Evolutionary conservation across 2,797 vertebrate genomes (phyloP), one percentile per base, ranked within the genome.

Genomic region (Xiphorhynchus erythropygius): DNA sequence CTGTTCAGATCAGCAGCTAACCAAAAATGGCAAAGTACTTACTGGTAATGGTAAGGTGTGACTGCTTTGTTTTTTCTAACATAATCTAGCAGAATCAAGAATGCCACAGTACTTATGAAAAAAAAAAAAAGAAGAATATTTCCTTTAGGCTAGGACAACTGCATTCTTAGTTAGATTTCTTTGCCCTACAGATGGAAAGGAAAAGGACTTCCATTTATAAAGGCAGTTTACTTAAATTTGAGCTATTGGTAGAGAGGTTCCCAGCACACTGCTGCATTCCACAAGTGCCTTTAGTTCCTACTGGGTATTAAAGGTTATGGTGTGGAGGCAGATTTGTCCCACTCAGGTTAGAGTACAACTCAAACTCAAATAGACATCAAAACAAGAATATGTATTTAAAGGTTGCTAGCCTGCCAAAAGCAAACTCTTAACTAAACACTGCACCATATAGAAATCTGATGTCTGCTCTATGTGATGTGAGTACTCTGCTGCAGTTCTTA

Each of bases 121-220:
- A 89, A 32, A 73, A 53, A 78, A n/a, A 75, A 25, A 30, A 35
- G 11, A 27, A 53, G 59, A 81, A 32, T 84, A 87, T 92, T 95
- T 92, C 59, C 42, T 90, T 81, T 95, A 88, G 71, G 67, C 47
- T 83, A 32, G 57, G 33, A 84, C 83, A 87, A 62, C 30, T 73
- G 39, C 30, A 63, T 87, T 94, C 53, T 96, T 91, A 81, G 85
- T 89, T 94, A 83, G 95, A 87, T 22, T 82, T 84, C 33, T 90
- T 95, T 94, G 56, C 77, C 53, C 93, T 97, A 94, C 64, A 94
- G 55, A 92, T 88, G 88, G 25, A 87, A 84, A 90, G 32, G 46
- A 80, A 78, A 85, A 69, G 13, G 5, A 22, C 37, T 94, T 93
- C 79, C 44, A 89, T 87, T 83, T 86, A 35, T 80, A 68, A 47